These are phyloP conservation scores for Dreissena polymorpha DNA, from an alignment of 1,140 invertebrate genomes.

Conservation along the genomic window DNA sequence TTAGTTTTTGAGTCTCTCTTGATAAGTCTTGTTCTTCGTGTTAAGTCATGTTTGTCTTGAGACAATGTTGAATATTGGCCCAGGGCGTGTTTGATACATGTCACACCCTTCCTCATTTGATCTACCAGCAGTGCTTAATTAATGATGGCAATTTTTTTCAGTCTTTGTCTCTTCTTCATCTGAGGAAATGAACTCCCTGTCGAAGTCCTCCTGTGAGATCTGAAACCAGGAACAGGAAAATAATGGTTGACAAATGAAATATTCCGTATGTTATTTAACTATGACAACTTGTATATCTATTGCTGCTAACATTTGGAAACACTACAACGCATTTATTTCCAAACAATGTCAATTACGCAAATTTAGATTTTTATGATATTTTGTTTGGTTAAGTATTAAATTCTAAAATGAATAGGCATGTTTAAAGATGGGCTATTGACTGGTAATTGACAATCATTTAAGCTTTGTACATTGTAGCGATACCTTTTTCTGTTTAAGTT, in stretches of 20 bases:
- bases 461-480: background rate
- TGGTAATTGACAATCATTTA: background rate
- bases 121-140: too few relatives aligned
- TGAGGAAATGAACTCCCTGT: conserved; percentile 47
- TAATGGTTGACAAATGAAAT: background rate
- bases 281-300: background rate
- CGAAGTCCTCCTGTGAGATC: conserved; percentile 70
- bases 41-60: too few relatives aligned
- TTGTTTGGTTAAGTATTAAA: background rate
- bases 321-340: background rate
- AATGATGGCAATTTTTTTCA: too few relatives aligned
- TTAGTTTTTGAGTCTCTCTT: too few relatives aligned
- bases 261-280: background rate
- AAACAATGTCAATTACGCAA: too few relatives aligned
- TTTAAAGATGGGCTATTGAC: background rate
- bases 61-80: too few relatives aligned
- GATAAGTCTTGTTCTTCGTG: too few relatives aligned
- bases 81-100: too few relatives aligned
- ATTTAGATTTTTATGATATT: background rate
- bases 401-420: background rate
- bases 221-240: conserved; percentile 56
- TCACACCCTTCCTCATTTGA: too few relatives aligned
- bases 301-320: background rate
- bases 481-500: conserved; percentile 92
- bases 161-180: too few relatives aligned